A percentile compares a stretch with the other conserved stretches of the same genome.
Evolutionary conservation across 2,797 vertebrate species (phyloP).

Genomic region (Sebastes itinus): DNA sequence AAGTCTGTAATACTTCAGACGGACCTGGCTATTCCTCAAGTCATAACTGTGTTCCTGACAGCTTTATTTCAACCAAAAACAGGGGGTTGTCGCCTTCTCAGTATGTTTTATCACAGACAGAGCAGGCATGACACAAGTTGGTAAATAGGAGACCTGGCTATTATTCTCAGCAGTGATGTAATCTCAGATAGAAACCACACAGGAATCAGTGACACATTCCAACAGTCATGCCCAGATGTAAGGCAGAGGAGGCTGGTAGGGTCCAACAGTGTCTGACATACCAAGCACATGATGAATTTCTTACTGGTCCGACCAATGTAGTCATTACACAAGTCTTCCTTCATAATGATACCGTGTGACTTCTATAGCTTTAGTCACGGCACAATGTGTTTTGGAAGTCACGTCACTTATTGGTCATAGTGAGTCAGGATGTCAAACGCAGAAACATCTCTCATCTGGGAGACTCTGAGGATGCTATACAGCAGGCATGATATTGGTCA

Average conservation of each 20-base stretch:
- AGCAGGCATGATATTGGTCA: neutral
- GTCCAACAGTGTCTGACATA: constrained; percentile 36
- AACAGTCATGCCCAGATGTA: constrained; percentile 29
- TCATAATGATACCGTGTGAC: neutral
- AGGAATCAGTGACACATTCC: constrained; percentile 24
- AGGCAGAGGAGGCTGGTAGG: neutral
- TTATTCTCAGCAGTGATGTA: constrained; percentile 12
- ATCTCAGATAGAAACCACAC: constrained; percentile 8
- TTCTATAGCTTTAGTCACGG: neutral
- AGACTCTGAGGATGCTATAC: neutral
- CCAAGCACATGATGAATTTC: constrained; percentile 46
- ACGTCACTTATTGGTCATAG: neutral
- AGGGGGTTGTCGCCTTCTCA: neutral
- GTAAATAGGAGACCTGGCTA: neutral
- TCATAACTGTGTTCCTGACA: neutral
- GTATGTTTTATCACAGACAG: neutral
- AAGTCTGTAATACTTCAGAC: neutral
- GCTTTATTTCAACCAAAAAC: constrained; percentile 18
- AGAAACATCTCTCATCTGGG: neutral
- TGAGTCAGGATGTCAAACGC: constrained; percentile 25
- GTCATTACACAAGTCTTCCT: constrained; percentile 8
- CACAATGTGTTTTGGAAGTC: neutral
- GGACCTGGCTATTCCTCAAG: neutral
- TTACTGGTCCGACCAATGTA: constrained; percentile 21
- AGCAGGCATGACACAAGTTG: neutral